Evolutionary conservation across 1,140 invertebrate species (phyloP).

Genomic region (Apis cerana): DNA sequence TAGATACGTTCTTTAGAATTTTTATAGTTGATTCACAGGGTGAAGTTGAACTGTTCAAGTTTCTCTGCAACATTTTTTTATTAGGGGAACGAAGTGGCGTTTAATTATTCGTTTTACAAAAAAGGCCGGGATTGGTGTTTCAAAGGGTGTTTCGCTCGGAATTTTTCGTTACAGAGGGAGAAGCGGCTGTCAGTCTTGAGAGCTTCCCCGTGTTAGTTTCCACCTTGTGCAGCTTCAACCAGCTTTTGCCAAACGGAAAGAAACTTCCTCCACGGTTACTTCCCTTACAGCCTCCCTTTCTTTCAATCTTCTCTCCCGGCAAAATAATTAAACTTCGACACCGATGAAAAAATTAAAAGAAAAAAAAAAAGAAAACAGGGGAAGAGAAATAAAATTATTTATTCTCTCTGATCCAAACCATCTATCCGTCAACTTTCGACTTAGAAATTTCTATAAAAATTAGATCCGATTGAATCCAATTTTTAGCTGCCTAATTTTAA

Average conservation of each 20-base stretch:
- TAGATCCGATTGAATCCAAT: too few species aligned
- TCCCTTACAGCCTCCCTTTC: background rate
- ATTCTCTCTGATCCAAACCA: too few species aligned
- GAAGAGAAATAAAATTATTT: too few species aligned
- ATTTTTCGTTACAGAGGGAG: constrained; percentile 7
- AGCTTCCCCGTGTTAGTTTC: constrained; percentile 17
- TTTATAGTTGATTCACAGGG: background rate
- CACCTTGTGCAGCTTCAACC: background rate
- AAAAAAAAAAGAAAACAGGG: background rate
- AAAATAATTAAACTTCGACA: constrained; percentile 3
- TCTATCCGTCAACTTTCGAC: too few species aligned
- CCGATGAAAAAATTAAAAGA: background rate
- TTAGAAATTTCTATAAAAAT: too few species aligned
- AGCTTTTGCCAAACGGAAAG: constrained; percentile 2
- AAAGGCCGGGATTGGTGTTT: constrained; percentile 1
- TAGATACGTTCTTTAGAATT: background rate
- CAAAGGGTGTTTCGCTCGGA: constrained; percentile 20
- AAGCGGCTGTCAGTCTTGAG: constrained; percentile 14
- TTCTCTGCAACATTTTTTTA: background rate
- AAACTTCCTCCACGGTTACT: constrained; percentile 10
- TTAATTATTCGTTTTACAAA: constrained; percentile 17
- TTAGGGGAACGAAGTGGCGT: background rate
- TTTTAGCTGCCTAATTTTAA: too few species aligned
- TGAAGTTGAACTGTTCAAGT: background rate
- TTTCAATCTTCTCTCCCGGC: background rate